These are phyloP conservation scores for Helobdella robusta DNA, from an alignment of 2,888 invertebrate genomes.

Conservation along the genomic window DNA sequence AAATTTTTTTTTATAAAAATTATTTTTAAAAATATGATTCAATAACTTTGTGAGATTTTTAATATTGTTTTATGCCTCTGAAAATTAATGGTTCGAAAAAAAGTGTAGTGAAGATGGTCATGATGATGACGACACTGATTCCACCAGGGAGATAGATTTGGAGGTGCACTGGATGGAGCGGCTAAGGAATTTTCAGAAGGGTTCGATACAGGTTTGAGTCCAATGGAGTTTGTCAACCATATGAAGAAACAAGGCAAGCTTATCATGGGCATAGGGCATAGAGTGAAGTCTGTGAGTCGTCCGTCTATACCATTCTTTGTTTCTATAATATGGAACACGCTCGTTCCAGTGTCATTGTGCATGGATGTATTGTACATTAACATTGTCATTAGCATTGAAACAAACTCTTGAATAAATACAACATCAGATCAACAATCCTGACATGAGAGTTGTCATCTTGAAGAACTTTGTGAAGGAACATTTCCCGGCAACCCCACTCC, in stretches of 20 bases:
- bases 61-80: too few relatives aligned
- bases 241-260: conserved; percentile 93
- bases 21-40: too few relatives aligned
- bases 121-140: too few relatives aligned
- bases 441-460: conserved; percentile 90
- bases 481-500: conserved; percentile 86
- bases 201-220: conserved; percentile 82
- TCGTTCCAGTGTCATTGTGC: too few relatives aligned
- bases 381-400: too few relatives aligned
- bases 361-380: too few relatives aligned
- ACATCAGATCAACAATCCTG: conserved; percentile 90
- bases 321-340: neutral
- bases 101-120: too few relatives aligned
- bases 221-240: conserved; percentile 95
- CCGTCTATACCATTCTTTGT: neutral
- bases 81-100: too few relatives aligned
- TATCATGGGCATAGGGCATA: conserved; percentile 98
- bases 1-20: neutral
- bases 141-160: conserved; percentile 87
- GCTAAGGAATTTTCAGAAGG: conserved; percentile 94
- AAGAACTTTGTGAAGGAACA: conserved; percentile 87
- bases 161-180: conserved; percentile 94
- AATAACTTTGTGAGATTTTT: too few relatives aligned
- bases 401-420: too few relatives aligned
- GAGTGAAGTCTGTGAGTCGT: conserved; percentile 59